Percentiles rank a stretch among this genome's conserved stretches.
Evolutionary conservation across 1,140 invertebrate species (phyloP).

Genomic region (Philotrypesis tridentata): DNA sequence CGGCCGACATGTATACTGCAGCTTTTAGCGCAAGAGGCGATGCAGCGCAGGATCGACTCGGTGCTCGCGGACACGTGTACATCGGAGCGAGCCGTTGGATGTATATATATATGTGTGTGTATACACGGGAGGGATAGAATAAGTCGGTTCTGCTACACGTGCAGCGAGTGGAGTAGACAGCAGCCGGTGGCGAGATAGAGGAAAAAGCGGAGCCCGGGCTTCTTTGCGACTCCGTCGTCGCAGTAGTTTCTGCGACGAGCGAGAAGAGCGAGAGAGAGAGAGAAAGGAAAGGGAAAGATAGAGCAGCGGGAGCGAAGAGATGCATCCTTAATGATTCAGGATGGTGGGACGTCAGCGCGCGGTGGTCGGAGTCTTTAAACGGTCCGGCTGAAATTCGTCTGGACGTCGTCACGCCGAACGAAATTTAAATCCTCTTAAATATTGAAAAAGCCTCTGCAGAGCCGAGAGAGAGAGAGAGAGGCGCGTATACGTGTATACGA

Average conservation of each 20-base stretch:
- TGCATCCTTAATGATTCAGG: constrained; percentile 67
- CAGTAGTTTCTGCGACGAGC: background rate
- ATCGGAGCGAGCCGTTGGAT: too few relatives aligned
- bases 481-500: too few relatives aligned
- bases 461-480: background rate
- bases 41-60: too few relatives aligned
- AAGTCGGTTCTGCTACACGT: background rate
- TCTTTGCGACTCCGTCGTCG: constrained; percentile 5
- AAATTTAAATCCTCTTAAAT: constrained; percentile 73
- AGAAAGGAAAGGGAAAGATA: constrained; percentile 34
- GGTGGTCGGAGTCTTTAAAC: constrained; percentile 67
- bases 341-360: constrained; percentile 65
- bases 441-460: constrained; percentile 63
- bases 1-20: constrained; percentile 46
- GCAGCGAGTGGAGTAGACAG: constrained; percentile 52
- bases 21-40: constrained; percentile 7
- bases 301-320: constrained; percentile 38
- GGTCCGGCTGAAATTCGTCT: constrained; percentile 69
- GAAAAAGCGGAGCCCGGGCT: background rate
- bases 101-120: background rate
- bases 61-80: background rate
- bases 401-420: constrained; percentile 60
- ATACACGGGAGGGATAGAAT: constrained; percentile 5
- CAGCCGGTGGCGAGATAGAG: constrained; percentile 44
- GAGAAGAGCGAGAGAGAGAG: background rate